Evolutionary conservation across 2,113 vertebrate genomes (phyloP), one percentile per base, ranked within the genome.

Genomic region (Forbesichthys agassizii): DNA sequence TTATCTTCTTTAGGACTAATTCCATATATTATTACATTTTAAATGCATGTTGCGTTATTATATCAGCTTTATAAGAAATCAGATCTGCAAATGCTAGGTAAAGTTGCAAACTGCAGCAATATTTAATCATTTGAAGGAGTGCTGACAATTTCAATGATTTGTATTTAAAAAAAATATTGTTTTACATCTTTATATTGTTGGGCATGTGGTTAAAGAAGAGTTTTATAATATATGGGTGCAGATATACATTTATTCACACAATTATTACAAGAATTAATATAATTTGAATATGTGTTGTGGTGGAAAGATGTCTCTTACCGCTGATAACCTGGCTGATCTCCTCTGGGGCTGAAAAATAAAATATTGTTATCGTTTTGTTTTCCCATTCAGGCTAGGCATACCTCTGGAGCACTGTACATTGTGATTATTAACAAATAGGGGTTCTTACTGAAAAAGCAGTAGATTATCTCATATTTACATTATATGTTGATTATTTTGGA

Each of bases 261-360:
- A 5, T 42, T 42, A 42, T 42, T 42, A 8, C 36, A 42, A 6
- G 7, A 42, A 8, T 52, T 52, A 52, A 52, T 14, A 10, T 14
- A 8, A 14, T 52, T 52, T 52, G 2, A 16, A 18, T 51, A 6
- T 3, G 9, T 20, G 27, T 33, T 53, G 14, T 58, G 1, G 46
- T 47, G 0, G 18, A 11, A 42, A 20, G 0, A 9, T 46, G 70
- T 11, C 47, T 52, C 96, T 95, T 92, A 98, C 96, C 89, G 94
- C 93, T 10, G 93, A 96, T 92, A 98, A 92, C 89, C 96, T 93
- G 61, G 94, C 93, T 27, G 96, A 98, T 94, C 95, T 95, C 94
- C 96, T 97, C 92, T 94, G 93, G 89, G 96, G 96, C 96, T 98
- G 89, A 42, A 85, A 86, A 69, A 90, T 1, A 75, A 75, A 60